Conservation (phyloP, 2,888 invertebrate genomes). For the Sycophila texana region DNA sequence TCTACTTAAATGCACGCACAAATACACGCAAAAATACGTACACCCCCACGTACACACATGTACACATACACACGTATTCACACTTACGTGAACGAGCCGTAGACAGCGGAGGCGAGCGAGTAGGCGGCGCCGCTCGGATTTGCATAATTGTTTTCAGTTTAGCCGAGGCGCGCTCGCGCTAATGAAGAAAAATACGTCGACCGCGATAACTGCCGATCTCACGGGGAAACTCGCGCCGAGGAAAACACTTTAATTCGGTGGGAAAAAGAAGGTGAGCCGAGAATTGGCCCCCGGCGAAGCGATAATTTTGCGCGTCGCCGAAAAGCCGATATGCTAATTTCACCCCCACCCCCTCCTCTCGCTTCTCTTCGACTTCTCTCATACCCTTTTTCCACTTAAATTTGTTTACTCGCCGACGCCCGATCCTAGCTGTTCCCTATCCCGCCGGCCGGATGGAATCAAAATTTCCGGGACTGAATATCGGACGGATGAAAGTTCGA, state of each 20-base stretch:
- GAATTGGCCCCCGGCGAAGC: constrained; percentile 30
- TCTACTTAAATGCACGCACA: too few relatives aligned
- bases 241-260: constrained; percentile 61
- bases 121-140: constrained; percentile 59
- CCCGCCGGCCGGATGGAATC: neutral
- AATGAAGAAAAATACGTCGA: constrained; percentile 70
- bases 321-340: constrained; percentile 35
- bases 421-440: too few relatives aligned
- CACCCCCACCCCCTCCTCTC: neutral
- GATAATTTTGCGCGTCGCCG: constrained; percentile 27
- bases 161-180: constrained; percentile 60
- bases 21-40: too few relatives aligned
- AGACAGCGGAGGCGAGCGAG: constrained; percentile 38
- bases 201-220: constrained; percentile 51
- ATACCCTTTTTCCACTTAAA: constrained; percentile 1
- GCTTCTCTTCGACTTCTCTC: neutral
- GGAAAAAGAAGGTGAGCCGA: constrained; percentile 27
- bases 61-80: neutral
- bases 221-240: constrained; percentile 40
- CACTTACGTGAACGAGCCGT: neutral
- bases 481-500: too few relatives aligned
- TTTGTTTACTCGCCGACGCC: too few relatives aligned
- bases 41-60: neutral
- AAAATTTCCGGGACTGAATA: neutral
- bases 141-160: constrained; percentile 71